Base-by-base conservation (phyloP, 2,888 invertebrate species). In the Dryobota labecula region DNA sequence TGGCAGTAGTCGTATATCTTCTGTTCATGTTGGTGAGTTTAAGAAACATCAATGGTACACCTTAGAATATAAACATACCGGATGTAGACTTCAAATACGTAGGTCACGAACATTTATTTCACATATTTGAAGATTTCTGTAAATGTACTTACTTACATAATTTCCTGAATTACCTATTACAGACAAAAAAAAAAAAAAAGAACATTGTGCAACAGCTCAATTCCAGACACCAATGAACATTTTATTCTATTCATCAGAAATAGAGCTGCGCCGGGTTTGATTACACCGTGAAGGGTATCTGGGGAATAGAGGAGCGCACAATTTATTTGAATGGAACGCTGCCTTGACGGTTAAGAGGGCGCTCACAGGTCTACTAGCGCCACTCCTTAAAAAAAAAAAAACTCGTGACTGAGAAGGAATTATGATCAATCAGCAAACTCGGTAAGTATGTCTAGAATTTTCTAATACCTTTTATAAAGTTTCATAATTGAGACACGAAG, bases 191-290 rank as follows among this genome's bases (percentile, higher is more conserved):
- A n/a, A n/a, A 47, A 15, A 53, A 53, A 54, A 41, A 45, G 13
- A 47, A 7, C 4, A 18, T 11, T 30, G 11, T 56, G 33, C 53
- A 8, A 58, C 43, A 49, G 27, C 38, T 57, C 33, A 24, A 75
- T 41, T 70, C 30, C 27, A 57, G 43, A 43, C 56, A 11, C 24
- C 24, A 72, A 57, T 38, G 45, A 72, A 47, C 27, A 61, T 69
- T 83, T 76, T 72, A 72, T 70, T 64, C n/a, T 70, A 62, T 68
- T 70, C 47, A 67, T 67, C 70, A 58, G 53, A 68, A 83, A 82
- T 68, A 66, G 54, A 67, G 67, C 53, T 68, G 53, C 60, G 63
- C 33, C 45, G 62, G 64, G 58, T 70, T 74, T 77, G 77, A 82
- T 80, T 70, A 70, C 45, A 33, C 53, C 15, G 54, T 72, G 67